Base-by-base conservation (phyloP, 1,140 invertebrate genomes). In the Drosophila chauvacae region DNA sequence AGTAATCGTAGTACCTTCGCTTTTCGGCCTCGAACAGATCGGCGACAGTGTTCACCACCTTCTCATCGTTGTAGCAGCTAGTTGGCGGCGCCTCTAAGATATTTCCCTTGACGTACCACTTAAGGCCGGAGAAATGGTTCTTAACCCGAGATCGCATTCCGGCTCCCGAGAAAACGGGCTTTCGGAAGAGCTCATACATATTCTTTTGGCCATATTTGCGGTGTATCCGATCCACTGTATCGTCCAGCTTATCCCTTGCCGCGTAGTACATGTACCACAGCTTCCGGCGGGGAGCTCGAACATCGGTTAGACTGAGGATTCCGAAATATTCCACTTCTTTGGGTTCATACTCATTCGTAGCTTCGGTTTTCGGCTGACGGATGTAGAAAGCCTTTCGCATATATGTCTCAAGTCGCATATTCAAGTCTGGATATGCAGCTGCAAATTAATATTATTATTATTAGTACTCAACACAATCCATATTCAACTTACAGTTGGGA, bases 221-320 rank as follows among this genome's bases (percentile, higher is more conserved):
- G 16, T 76, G 78, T 10, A 86, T 76, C 2, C 56, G 69, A 18
- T 90, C 75, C n/a, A 88, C 35, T 18, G 73, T 79, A 2, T 55
- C 30, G 18, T 76, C 73, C 14, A 88, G n/a, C 5, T 84, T 51
- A 3, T 87, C 45, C 3, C 44, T 11, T 4, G 45, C 51, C 9
- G 74, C 57, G n/a, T 90, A 90, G 41, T 81, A 90, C 35, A 84
- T 64, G 30, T 88, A 90, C 85, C 85, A 88, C 2, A 90, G 23
- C 37, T 84, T 90, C 1, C 85, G 66, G 0, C 70, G 70, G 0
- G 85, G 81, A 5, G 65, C 39, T 0, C 77, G 51, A 7, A 66
- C 16, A 51, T 90, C 81, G 2, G 33, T 79, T 0, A 90, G 37
- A 18, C 71, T 90, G 1, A 90, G 56, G 0, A 90, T 65, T 1